phyloP scores from a whole-genome alignment of 2,113 vertebrate genomes.

The Athene cunicularia region DNA sequence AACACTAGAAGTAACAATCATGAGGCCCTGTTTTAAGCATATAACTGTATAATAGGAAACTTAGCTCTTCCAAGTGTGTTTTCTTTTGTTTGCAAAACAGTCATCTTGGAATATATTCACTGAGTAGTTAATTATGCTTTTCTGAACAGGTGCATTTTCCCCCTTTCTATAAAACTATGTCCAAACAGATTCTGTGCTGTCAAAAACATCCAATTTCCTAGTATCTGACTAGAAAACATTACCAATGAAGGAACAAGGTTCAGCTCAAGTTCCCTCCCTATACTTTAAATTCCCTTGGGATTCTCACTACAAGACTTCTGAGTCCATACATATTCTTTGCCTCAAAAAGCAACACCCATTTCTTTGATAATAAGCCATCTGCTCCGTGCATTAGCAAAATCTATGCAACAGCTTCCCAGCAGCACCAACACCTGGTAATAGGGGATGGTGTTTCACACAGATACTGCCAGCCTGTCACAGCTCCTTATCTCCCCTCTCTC shows the following conservation, averaged over 20 bases:
- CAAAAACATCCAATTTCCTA: not conserved
- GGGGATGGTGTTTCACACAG: conserved; percentile 11
- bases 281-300: not conserved
- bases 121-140: not conserved
- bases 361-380: conserved; percentile 21
- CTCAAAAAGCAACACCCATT: not conserved
- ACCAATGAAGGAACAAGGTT: not conserved
- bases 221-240: not conserved
- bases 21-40: not conserved
- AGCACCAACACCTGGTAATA: conserved; percentile 37
- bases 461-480: conserved; percentile 19
- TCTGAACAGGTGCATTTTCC: not conserved
- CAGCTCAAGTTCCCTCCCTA: not conserved
- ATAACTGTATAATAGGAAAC: not conserved
- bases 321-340: not conserved
- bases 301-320: not conserved
- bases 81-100: not conserved
- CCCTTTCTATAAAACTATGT: not conserved
- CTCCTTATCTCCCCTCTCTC: conserved; percentile 21
- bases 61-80: not conserved
- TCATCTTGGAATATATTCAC: not conserved
- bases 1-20: not conserved
- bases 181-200: not conserved
- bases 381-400: not conserved
- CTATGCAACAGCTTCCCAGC: not conserved